Percentiles rank a stretch among this genome's conserved stretches.
phyloP scores from a whole-genome alignment of 2,888 invertebrate species.

The Clistopyga incitator region DNA sequence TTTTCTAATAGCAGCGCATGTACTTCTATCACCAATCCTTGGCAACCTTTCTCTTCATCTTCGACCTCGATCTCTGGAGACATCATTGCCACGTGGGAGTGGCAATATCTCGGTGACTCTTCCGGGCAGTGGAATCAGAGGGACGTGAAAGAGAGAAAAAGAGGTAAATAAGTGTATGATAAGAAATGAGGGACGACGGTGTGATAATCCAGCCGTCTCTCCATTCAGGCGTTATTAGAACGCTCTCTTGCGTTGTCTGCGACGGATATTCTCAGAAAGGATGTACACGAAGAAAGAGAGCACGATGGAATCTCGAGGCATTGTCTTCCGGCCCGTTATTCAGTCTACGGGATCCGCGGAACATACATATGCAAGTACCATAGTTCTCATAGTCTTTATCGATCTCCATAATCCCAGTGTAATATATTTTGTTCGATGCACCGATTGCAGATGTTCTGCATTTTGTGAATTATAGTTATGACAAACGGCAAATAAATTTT shows the following conservation, averaged over 20 bases:
- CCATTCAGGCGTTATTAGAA: constrained; percentile 28
- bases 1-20: not conserved
- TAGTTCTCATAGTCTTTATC: constrained; percentile 2
- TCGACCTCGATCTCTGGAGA: constrained; percentile 46
- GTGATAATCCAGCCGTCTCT: constrained; percentile 8
- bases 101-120: constrained; percentile 9
- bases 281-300: constrained; percentile 18
- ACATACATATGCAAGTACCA: not conserved
- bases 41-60: constrained; percentile 53
- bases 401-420: not conserved
- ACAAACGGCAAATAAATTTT: not conserved
- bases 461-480: not conserved
- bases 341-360: constrained; percentile 21
- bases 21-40: constrained; percentile 22
- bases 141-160: not conserved
- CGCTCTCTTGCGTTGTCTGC: not conserved
- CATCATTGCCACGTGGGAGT: constrained; percentile 6
- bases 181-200: constrained; percentile 7
- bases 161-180: not conserved
- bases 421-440: not conserved
- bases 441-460: not conserved
- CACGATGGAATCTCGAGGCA: constrained; percentile 6
- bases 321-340: constrained; percentile 29
- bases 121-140: constrained; percentile 12
- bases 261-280: constrained; percentile 5